A percentile compares a stretch with the other conserved stretches of the same genome.
These are phyloP conservation scores for Heliangelus exortis DNA, from an alignment of 2,797 vertebrate species.

Conservation along the genomic window DNA sequence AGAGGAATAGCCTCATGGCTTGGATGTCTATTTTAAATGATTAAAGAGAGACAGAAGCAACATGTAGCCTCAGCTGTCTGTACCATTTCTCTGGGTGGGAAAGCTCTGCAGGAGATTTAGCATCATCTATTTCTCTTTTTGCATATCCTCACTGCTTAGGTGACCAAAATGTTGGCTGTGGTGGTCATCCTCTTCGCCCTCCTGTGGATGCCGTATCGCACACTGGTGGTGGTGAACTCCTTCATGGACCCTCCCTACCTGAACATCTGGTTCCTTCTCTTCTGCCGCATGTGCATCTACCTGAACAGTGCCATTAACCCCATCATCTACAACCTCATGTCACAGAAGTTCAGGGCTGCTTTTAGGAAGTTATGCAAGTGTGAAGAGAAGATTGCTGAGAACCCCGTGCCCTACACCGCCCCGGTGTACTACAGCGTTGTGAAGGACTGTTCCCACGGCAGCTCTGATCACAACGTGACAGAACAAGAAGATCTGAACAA, in stretches of 20 bases:
- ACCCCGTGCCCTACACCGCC: background rate
- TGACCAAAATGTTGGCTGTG: conserved; percentile 91
- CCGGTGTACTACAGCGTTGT: conserved; percentile 83
- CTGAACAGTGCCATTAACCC: conserved; percentile 91
- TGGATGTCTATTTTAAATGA: background rate
- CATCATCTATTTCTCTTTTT: background rate
- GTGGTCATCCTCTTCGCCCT: conserved; percentile 88
- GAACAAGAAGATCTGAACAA: conserved; percentile 77
- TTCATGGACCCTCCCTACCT: conserved; percentile 87
- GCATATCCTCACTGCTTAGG: conserved; percentile 66
- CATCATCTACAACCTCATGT: conserved; percentile 91
- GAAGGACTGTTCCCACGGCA: conserved; percentile 81
- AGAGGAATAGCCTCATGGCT: background rate
- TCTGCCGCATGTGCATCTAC: conserved; percentile 90
- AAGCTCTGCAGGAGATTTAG: background rate
- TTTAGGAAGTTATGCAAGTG: conserved; percentile 87
- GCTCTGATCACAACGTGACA: conserved; percentile 70
- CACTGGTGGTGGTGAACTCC: conserved; percentile 91
- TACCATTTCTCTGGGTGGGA: background rate
- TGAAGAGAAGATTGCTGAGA: conserved; percentile 62
- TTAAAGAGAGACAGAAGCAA: background rate
- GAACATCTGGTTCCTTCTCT: conserved; percentile 89
- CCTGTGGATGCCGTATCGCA: conserved; percentile 91
- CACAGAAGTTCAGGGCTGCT: conserved; percentile 88
- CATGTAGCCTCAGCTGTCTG: background rate